Base-by-base conservation (phyloP, 2,797 vertebrate species). In the Meda fulgida region DNA sequence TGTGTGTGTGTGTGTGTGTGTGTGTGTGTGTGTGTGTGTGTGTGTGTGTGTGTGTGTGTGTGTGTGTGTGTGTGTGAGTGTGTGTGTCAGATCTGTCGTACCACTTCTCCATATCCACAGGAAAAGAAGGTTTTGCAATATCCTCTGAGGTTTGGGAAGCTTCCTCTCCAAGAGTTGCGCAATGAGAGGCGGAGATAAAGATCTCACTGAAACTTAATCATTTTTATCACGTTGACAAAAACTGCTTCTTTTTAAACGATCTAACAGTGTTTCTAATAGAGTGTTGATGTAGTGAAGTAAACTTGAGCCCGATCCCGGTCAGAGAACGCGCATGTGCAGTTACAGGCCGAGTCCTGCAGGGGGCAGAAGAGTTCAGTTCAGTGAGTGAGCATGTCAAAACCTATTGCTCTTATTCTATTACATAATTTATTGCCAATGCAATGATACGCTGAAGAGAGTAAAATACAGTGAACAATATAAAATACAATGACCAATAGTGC, bases 111-210 rank as follows among this genome's bases (percentile, higher is more conserved):
- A 81, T 38, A 31, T 3, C 40, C 38, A 78, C 31, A 81, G 77
- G 31, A 72, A 86, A 84, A 69, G n/a, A 4, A 13, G 14, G 2
- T 88, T 83, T 86, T 69, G 87, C 85, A 86, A 88, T 84, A 78
- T 86, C 87, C 85, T 84, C 11, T 53, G 16, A 38, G n/a, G 55
- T 23, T 53, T 34, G 53, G 80, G 72, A 71, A 43, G 53, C 85
- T 84, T 80, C 55, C 55, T 75, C 55, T 71, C 23, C 43, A 48
- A 26, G 4, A 6, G 21, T 88, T 87, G 65, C 83, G 83, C 78
- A 86, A 86, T 26, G 9, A 31, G 18, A 75, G 26, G 29, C 46
- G 26, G n/a, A 7, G 29, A 16, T 14, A 48, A 16, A 46, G 43
- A 48, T 5, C 14, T 21, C 18, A 7, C 46, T 23, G 9, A 73